Evolutionary conservation across 2,797 vertebrate species (phyloP).

Genomic region (Perodicticus potto): DNA sequence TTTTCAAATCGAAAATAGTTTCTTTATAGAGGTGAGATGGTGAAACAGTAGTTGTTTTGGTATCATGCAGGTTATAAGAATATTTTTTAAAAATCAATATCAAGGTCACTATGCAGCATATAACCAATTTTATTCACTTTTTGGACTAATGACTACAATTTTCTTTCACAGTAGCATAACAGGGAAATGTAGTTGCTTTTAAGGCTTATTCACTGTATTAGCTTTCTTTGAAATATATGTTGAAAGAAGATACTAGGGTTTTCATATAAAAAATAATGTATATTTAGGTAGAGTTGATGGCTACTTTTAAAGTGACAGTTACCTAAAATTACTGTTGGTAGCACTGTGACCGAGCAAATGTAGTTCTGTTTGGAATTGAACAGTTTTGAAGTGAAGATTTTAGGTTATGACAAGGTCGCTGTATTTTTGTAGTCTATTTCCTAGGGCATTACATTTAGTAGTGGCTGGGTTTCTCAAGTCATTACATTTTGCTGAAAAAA

Average conservation of each 20-base stretch:
- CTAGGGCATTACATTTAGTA: neutral
- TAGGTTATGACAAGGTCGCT: conserved; percentile 59
- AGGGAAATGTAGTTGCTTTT: conserved; percentile 75
- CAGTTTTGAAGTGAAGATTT: conserved; percentile 56
- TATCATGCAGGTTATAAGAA: conserved; percentile 78
- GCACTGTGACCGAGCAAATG: neutral
- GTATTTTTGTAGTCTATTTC: conserved; percentile 55
- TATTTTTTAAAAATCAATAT: conserved; percentile 80
- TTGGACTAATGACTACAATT: conserved; percentile 87
- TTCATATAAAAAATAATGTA: conserved; percentile 79
- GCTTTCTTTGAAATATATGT: conserved; percentile 70
- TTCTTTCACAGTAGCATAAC: conserved; percentile 79
- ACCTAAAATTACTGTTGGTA: conserved; percentile 66
- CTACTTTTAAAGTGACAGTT: conserved; percentile 79
- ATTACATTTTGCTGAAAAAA: conserved; percentile 20
- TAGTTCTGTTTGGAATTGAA: conserved; percentile 53
- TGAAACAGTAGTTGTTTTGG: conserved; percentile 75
- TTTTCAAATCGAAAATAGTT: conserved; percentile 67
- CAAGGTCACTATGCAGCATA: conserved; percentile 83
- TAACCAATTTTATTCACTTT: conserved; percentile 84
- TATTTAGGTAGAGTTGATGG: conserved; percentile 73
- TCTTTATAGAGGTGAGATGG: conserved; percentile 67
- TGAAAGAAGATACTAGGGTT: conserved; percentile 77
- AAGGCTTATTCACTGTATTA: conserved; percentile 75
- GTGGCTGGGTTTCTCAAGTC: neutral